Base-by-base conservation (phyloP, 2,888 invertebrate genomes). In the Chalcis sispes region DNA sequence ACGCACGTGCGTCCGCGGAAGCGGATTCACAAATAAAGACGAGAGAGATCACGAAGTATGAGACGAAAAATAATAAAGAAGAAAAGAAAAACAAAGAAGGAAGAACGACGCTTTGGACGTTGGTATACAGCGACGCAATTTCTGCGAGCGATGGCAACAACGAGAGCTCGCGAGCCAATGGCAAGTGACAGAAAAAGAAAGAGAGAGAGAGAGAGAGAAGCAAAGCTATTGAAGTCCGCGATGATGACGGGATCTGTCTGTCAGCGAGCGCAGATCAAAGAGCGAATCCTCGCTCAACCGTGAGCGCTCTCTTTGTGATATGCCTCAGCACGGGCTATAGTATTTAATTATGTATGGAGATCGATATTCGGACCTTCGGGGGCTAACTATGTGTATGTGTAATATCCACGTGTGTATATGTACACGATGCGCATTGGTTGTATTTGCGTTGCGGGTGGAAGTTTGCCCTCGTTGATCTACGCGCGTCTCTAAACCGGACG, bases 291-390 rank as follows among this genome's bases (percentile, higher is more conserved):
- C 48, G 5, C 65, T 5, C 54, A 20, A 0, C 48, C 15, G 15
- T 54, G 15, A 18, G 48, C 13, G 2, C 61, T 85, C 87, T 87
- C 87, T 88, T 88, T 88, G 88, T 88, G 85, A 85, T 87, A 86
- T 86, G 86, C 84, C 84, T 10, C 42, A 20, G 32, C 25, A 18
- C 5, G 83, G 82, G 83, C 85, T 84, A n/a, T n/a, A 86, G 85
- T 88, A 88, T 88, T 88, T 88, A 88, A 88, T 88, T 88, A 88
- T 88, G 88, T 85, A 88, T 84, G 85, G 62, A 85, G 85, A 88
- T 88, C 88, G 87, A 88, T 88, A 88, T 86, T 86, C 81, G 83
- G 85, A 87, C 86, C 88, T 87, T 84, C 84, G 83, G 86, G 87
- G 83, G 50, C 75, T 15, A 4, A 36, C n/a, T 32, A 23, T 15